Evolutionary conservation across 2,888 invertebrate genomes (phyloP), one percentile per base, ranked within the genome.

Genomic region (Drosophila heteroneura): DNA sequence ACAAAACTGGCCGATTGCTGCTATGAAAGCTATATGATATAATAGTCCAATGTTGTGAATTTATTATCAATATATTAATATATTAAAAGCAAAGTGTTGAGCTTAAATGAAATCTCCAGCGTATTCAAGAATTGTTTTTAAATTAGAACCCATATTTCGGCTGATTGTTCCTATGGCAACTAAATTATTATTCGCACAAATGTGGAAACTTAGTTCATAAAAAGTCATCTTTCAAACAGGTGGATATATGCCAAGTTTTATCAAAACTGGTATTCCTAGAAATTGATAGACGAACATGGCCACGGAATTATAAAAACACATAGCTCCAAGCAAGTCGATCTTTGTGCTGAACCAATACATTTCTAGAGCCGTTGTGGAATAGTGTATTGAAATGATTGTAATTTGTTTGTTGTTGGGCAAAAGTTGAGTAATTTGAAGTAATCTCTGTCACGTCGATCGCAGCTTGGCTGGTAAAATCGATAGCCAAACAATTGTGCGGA

Each of bases 361-460:
- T 12, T 52, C 14, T 19, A 32, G 26, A 49, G 9, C 30, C 32
- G n/a, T 41, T 52, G 19, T 32, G 19, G 9, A 10, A 32, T 16
- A 41, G 51, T 44, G 35, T 47, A 14, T 16, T 54, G 3, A 53
- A 37, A 39, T 26, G 26, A 56, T 41, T 60, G 19, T 19, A 30
- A 30, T 26, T 60, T 12, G 54, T 35, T 63, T 62, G n/a, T 66
- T 57, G 49, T 74, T 54, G 79, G 49, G 56, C 67, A 65, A 74
- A 57, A 63, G 74, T 63, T 70, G 53, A 52, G 69, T 53, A 53
- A 65, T 64, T 41, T 41, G 44, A 66, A 30, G 61, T 74, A 85
- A 83, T 84, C 83, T 52, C 12, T 26, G 22, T 39, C 84, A 84
- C 84, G 84, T 84, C 47, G 86, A 84, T 84, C 84, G 66, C 59